Evolutionary conservation across 2,888 invertebrate species (phyloP), one percentile per base, ranked within the genome.

Genomic region (Camptogramma bilineatum): DNA sequence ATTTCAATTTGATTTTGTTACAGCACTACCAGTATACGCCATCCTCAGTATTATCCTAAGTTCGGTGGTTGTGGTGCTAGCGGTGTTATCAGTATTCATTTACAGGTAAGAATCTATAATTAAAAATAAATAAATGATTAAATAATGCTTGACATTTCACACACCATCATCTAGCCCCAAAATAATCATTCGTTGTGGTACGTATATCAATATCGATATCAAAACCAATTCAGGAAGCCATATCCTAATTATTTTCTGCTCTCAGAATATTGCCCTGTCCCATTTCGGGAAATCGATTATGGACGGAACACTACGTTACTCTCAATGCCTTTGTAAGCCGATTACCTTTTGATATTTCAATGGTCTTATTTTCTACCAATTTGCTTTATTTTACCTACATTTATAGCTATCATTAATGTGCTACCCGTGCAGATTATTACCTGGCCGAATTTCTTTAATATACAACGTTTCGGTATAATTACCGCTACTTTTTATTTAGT

Each of bases 21-120:
- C 93, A 96, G 96, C 97, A 24, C 93, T 97, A 54, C 97, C 98
- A 0, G 96, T 96, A 44, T 98, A 97, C 88, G 97, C 96, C 7
- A 97, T 98, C 71, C 94, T 97, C 46, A 97, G 97, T 72, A 96
- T 97, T 58, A 95, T 97, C 0, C 94, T 98, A 21, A 96, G 96
- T 66, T 95, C 96, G 0, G 95, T 97, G 44, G 96, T 98, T 0
- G 94, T 95, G 50, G 93, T 96, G 3, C 94, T 95, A 28, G 93
- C 90, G 0, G 78, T 91, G 7, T 77, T 94, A n/a, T 96, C 97
- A 44, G 94, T 96, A 69, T 95, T 97, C 80, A 95, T 97, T 75
- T 97, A 97, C 93, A 95, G 97, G 97, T 97, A 87, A 91, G 94
- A 39, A 46, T 9, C 4, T n/a, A 13, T n/a, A n/a, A n/a, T n/a